A percentile compares a stretch with the other conserved stretches of the same genome.
Conservation (phyloP, 1,140 invertebrate genomes). For the Drosophila equinoxialis region DNA sequence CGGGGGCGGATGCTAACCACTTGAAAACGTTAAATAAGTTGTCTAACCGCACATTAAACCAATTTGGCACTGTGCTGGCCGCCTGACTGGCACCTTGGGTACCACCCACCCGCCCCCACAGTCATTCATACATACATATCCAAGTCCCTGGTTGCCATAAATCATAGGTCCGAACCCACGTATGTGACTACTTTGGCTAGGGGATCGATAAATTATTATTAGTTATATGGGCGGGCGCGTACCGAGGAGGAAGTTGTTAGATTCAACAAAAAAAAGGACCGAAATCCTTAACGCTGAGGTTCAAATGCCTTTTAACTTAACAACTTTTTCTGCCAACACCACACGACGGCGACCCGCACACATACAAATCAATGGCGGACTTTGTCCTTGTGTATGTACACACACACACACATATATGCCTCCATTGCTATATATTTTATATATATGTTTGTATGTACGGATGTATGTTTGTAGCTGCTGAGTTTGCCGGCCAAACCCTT, state of each 20-base stretch:
- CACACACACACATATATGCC: not conserved
- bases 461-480: slow-evolving; percentile 17
- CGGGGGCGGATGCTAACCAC: slow-evolving; percentile 60
- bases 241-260: slow-evolving; percentile 76
- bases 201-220: slow-evolving; percentile 83
- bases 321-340: slow-evolving; percentile 80
- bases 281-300: slow-evolving; percentile 74
- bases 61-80: slow-evolving; percentile 71
- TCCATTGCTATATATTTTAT: not conserved
- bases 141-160: slow-evolving; percentile 64
- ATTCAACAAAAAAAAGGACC: slow-evolving; percentile 62
- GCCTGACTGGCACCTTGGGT: slow-evolving; percentile 68
- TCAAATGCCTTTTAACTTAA: slow-evolving; percentile 82
- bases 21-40: slow-evolving; percentile 82
- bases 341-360: slow-evolving; percentile 42
- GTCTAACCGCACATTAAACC: slow-evolving; percentile 81
- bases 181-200: slow-evolving; percentile 79
- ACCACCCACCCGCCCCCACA: slow-evolving; percentile 26
- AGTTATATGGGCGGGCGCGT: slow-evolving; percentile 67
- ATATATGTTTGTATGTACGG: not conserved
- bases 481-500: slow-evolving; percentile 57
- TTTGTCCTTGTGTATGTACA: slow-evolving; percentile 48
- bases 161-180: slow-evolving; percentile 71
- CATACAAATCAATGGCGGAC: slow-evolving; percentile 73
- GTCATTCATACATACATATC: not conserved